Percentiles rank a stretch among this genome's conserved stretches.
phyloP scores from a whole-genome alignment of 2,888 invertebrate species.

The Caenorhabditis macrosperma region DNA sequence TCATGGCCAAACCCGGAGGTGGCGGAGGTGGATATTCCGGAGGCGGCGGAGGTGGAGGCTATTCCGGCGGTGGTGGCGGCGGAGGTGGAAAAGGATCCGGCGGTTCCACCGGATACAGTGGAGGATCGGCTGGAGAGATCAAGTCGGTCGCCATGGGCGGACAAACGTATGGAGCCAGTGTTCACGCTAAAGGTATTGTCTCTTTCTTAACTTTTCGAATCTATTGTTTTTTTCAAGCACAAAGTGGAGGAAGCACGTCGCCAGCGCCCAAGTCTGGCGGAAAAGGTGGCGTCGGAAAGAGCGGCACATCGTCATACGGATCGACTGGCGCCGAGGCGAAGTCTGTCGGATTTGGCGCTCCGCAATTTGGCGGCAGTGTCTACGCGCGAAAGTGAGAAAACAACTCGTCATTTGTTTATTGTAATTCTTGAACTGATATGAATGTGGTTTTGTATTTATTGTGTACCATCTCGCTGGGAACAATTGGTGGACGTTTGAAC shows the following conservation, averaged over 20 bases:
- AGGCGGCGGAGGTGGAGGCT: constrained; percentile 9
- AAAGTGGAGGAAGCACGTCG: no score
- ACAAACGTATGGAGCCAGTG: constrained; percentile 30
- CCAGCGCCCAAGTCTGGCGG: neutral
- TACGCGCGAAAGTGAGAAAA: constrained; percentile 19
- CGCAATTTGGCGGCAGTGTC: constrained; percentile 34
- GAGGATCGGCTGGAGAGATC: constrained; percentile 21
- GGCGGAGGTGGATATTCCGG: constrained; percentile 21
- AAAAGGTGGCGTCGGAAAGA: constrained; percentile 1
- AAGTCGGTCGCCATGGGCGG: constrained; percentile 38
- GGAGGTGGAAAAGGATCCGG: constrained; percentile 4
- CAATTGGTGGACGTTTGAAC: no score
- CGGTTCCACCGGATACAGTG: neutral
- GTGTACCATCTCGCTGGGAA: no score
- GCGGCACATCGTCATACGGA: constrained; percentile 5
- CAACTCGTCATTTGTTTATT: no score
- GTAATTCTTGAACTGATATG: no score
- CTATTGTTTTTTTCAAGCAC: no score
- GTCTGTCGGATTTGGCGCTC: constrained; percentile 39
- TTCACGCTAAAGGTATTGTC: constrained; percentile 30
- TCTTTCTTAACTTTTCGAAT: no score
- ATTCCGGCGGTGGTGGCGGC: neutral
- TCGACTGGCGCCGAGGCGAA: constrained; percentile 27
- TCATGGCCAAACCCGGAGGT: constrained; percentile 15
- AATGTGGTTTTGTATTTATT: no score